Base-by-base conservation (phyloP, 2,888 invertebrate genomes). In the Acholoe squamosa region DNA sequence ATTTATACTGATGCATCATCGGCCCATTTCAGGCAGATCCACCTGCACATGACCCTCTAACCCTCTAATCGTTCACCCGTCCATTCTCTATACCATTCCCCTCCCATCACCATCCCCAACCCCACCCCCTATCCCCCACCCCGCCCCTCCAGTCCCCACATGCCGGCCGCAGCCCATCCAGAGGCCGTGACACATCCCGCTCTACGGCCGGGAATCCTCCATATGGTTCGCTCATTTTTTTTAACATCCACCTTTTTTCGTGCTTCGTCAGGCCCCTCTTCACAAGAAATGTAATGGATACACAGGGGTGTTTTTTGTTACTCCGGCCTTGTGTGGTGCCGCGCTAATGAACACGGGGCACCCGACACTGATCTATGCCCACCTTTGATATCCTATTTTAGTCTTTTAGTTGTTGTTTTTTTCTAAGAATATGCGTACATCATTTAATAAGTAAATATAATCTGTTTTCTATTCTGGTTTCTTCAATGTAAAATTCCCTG, bases 231-330 rank as follows among this genome's bases (percentile, higher is more conserved):
- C 61, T n/a, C 1, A 7, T 43, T 43, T 43, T 43, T 43, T 43
- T n/a, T n/a, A n/a, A 43, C 10, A 3, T 61, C 61, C 61, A 19
- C 61, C 14, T 19, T 61, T 61, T 61, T 54, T 54, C 19, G 61
- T 19, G 12, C 61, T 19, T 43, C 43, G 43, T 43, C 43, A 43
- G 61, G 19, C n/a, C 61, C 61, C 19, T 54, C 54, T 61, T n/a
- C 61, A n/a, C 61, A 61, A 61, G 61, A 61, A 61, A 19, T 61
- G 61, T 61, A 61, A 61, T 61, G 61, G 61, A 61, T 61, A 61
- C 61, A 19, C 61, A 7, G 3, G 1, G 14, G 22, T 61, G 12
- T n/a, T 61, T 61, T 61, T 61, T 14, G 61, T 61, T 61, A 7
- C n/a, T 61, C 43, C 10, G 43, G 43, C 43, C 43, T 3, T 3